Conservation (phyloP, 2,797 vertebrate genomes). For the Pangasius macronema region DNA sequence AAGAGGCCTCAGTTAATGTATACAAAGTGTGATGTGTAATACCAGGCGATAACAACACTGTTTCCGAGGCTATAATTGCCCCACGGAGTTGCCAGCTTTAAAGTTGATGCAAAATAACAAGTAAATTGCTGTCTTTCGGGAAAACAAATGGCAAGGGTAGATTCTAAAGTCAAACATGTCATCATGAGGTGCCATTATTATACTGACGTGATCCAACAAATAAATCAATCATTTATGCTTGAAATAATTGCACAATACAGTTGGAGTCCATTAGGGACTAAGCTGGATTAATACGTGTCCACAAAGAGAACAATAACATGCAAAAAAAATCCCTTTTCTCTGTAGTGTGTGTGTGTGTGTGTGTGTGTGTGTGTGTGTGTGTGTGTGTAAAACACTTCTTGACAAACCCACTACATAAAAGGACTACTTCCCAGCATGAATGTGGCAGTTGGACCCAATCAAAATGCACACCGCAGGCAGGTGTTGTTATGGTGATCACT, state of each 20-base stretch:
- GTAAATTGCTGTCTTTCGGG: slow-evolving; percentile 38
- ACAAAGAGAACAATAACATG: neutral
- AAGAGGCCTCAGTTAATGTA: slow-evolving; percentile 47
- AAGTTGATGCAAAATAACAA: slow-evolving; percentile 9
- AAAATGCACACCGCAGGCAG: slow-evolving; percentile 45
- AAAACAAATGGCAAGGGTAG: slow-evolving; percentile 10
- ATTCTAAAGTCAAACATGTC: neutral
- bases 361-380: no score
- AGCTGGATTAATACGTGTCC: neutral
- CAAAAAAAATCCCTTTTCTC: slow-evolving; percentile 2
- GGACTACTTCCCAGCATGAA: slow-evolving; percentile 45
- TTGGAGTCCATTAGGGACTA: neutral
- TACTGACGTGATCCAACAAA: neutral
- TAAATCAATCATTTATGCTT: slow-evolving; percentile 17
- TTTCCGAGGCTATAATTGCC: slow-evolving; percentile 42
- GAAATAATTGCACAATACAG: slow-evolving; percentile 7
- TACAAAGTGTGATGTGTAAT: slow-evolving; percentile 49
- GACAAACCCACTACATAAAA: slow-evolving; percentile 48
- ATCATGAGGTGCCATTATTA: slow-evolving; percentile 4
- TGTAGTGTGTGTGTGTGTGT: neutral
- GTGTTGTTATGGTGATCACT: slow-evolving; percentile 55
- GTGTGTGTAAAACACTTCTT: slow-evolving; percentile 26
- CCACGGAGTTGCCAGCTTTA: slow-evolving; percentile 22
- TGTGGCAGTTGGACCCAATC: slow-evolving; percentile 48
- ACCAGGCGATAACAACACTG: slow-evolving; percentile 25